These are phyloP conservation scores for Piliocolobus tephrosceles DNA, from an alignment of 2,113 vertebrate genomes.

Conservation along the genomic window DNA sequence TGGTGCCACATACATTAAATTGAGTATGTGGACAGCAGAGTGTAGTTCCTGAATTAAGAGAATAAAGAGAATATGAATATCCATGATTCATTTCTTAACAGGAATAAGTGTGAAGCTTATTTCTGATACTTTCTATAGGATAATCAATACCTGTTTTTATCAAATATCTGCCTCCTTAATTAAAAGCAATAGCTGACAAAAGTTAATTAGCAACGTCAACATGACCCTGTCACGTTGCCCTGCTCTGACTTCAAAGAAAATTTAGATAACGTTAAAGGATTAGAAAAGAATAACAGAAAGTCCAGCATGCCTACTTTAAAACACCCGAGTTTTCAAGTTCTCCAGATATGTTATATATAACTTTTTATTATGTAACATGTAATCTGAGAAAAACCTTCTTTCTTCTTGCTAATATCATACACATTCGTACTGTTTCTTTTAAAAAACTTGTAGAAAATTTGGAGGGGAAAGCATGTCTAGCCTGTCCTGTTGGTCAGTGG, in stretches of 20 bases:
- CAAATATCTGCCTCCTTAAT: not conserved
- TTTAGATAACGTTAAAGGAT: not conserved
- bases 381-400: not conserved
- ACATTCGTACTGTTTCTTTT: not conserved
- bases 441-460: not conserved
- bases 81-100: not conserved
- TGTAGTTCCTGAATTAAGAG: not conserved
- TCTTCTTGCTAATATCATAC: not conserved
- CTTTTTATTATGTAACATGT: not conserved
- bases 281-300: not conserved
- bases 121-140: not conserved
- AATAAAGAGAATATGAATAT: not conserved
- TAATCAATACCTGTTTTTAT: not conserved
- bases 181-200: not conserved
- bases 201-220: not conserved
- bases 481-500: not conserved
- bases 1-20: not conserved
- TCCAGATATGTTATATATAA: not conserved
- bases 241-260: not conserved
- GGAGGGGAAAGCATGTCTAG: too few relatives aligned
- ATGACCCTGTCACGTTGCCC: rapidly evolving
- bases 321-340: not conserved
- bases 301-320: not conserved
- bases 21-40: not conserved
- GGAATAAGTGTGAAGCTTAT: not conserved